A percentile compares a stretch with the other conserved stretches of the same genome.
These are phyloP conservation scores for Andrena marginata DNA, from an alignment of 2,888 invertebrate genomes.

Conservation along the genomic window DNA sequence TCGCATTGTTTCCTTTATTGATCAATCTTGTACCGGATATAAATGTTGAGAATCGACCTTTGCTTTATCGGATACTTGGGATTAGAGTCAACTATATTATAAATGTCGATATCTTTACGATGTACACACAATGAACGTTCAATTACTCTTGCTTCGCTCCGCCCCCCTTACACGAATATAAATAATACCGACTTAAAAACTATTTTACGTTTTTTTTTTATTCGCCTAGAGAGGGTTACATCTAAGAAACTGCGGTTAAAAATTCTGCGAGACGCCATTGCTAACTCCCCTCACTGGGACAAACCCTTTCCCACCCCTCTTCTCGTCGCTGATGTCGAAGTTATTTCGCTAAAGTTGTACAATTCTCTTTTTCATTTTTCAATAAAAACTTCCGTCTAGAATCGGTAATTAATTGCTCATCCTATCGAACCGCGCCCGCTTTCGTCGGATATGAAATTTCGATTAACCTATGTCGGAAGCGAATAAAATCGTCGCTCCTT, in stretches of 20 bases:
- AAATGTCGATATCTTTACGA: conserved; percentile 78
- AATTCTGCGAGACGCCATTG: conserved; percentile 54
- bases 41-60: conserved; percentile 74
- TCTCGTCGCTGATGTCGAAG: conserved; percentile 28
- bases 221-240: conserved; percentile 71
- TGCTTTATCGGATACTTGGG: conserved; percentile 76
- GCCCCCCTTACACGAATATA: conserved; percentile 82
- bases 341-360: conserved; percentile 61
- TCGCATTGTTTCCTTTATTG: conserved; percentile 50
- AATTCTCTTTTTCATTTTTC: conserved; percentile 2
- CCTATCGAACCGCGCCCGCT: conserved; percentile 25
- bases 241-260: conserved; percentile 68
- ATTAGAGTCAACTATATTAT: conserved; percentile 78
- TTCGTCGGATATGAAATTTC: conserved; percentile 38
- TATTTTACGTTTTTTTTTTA: conserved; percentile 71
- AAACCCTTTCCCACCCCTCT: background rate
- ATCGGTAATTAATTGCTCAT: conserved; percentile 9
- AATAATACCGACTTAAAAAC: conserved; percentile 84
- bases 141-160: conserved; percentile 72
- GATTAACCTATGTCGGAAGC: conserved; percentile 11
- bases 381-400: background rate
- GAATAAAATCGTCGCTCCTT: conserved; percentile 21
- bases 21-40: conserved; percentile 78
- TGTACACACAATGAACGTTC: conserved; percentile 82
- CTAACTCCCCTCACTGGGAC: conserved; percentile 28